A percentile compares a stretch with the other conserved stretches of the same genome.
phyloP scores from a whole-genome alignment of 2,113 vertebrate genomes.

The Ctenomys sociabilis region DNA sequence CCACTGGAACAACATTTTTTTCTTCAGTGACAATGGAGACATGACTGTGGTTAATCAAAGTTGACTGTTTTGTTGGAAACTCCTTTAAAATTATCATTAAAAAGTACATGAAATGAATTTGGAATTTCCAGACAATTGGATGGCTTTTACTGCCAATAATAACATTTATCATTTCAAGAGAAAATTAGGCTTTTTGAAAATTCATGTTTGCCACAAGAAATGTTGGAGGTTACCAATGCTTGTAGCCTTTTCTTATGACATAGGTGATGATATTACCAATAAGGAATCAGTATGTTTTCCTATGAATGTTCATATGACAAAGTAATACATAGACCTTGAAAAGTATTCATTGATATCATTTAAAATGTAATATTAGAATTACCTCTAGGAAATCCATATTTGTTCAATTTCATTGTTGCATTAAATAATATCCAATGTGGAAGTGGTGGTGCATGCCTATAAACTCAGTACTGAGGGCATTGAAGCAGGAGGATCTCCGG shows the following conservation, averaged over 20 bases:
- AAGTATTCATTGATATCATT: background rate
- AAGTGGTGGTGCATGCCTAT: background rate
- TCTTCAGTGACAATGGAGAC: background rate
- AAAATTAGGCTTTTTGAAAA: slow-evolving; percentile 15
- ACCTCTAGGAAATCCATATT: background rate
- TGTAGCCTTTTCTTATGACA: background rate
- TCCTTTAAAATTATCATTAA: too few relatives aligned
- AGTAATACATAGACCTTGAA: background rate
- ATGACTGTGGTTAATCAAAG: background rate
- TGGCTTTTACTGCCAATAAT: background rate
- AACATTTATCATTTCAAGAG: slow-evolving; percentile 2
- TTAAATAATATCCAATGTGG: background rate
- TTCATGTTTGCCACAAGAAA: background rate
- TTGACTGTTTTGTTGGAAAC: background rate
- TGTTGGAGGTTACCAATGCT: background rate
- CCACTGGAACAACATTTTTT: background rate
- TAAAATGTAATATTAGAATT: background rate
- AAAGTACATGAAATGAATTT: background rate
- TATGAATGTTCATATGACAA: background rate
- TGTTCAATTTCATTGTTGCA: background rate
- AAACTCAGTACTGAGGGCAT: too few relatives aligned
- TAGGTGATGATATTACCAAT: background rate
- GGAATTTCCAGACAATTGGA: background rate
- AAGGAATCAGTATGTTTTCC: background rate
- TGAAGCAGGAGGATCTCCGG: background rate